Evolutionary conservation across 30 jellyfish, hydroid and myxozoan species (phyloP), one percentile per base, ranked within the genome.

Genomic region (Cassiopea xamachana): DNA sequence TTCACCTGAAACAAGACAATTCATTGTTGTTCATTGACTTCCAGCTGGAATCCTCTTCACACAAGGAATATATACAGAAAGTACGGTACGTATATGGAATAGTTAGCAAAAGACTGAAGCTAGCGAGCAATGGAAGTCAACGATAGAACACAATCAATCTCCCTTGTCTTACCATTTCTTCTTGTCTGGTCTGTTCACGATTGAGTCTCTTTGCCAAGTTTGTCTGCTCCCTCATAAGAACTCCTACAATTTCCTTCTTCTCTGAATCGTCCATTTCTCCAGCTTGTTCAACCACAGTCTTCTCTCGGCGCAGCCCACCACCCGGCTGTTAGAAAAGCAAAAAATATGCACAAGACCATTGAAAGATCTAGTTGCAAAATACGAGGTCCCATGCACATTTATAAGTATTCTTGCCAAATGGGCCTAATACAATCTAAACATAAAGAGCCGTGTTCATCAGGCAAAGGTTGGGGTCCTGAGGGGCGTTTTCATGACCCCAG

Each of bases 281-380:
- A 0, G 98, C 98, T 73, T 94, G 93, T 73, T 94, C 97, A 43
- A 94, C 98, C 46, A 91, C 98, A 1, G 98, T 94, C 69, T 94
- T 94, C 97, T 94, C 98, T 46, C 98, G 91, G 46, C 96, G 76
- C 90, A 94, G 71, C 5, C 98, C 98, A 15, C 97, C 97, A 7
- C 98, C 97, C 48, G 93, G 91, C 97, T 83, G 59, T 16, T 69
- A 69, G 69, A 46, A 15, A 69, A 12, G 17, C 81, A 19, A 48
- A 39, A 48, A 60, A 48, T 1, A 49, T 49, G 13, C 39, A 6
- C 8, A 17, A 6, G 59, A 10, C 10, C 12, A 55, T 10, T 55
- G 64, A 10, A 55, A 55, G 64, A 7, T 6, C 15, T 17, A 5
- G 78, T 9, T 69, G 46, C 6, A 5, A 17, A 9, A 17, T 18